Evolutionary conservation across 2,888 invertebrate genomes (phyloP).

Genomic region (Chalcis sispes): DNA sequence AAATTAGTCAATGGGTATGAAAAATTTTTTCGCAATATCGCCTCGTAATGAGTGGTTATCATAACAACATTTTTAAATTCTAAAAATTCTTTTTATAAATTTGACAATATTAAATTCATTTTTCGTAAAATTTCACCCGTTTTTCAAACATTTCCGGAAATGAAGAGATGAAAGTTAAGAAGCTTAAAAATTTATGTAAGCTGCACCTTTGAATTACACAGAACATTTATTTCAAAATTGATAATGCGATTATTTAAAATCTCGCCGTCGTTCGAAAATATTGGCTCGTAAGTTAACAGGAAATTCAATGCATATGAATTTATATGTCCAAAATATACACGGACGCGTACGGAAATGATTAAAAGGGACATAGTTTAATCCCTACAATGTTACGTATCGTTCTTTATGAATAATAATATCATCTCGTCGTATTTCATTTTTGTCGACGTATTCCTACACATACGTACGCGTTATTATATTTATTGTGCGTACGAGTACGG

Average conservation of each 20-base stretch:
- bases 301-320: background rate
- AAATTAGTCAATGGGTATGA: background rate
- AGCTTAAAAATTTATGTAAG: too few species aligned
- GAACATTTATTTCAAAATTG: background rate
- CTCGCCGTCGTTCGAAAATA: background rate
- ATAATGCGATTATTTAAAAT: slow-evolving; percentile 20
- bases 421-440: slow-evolving; percentile 21
- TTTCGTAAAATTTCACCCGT: too few species aligned
- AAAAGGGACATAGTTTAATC: slow-evolving; percentile 17
- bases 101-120: too few species aligned
- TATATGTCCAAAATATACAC: background rate
- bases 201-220: too few species aligned
- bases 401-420: slow-evolving; percentile 17
- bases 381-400: background rate
- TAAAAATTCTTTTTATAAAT: too few species aligned
- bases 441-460: background rate
- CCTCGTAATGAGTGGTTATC: too few species aligned
- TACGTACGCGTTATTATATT: background rate
- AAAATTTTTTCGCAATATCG: background rate
- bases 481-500: too few species aligned
- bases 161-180: too few species aligned
- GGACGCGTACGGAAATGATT: background rate
- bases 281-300: background rate
- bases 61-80: too few species aligned
- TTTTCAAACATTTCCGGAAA: too few species aligned